These are phyloP conservation scores for Ophion ellenae DNA, from an alignment of 2,888 invertebrate species.

Conservation along the genomic window DNA sequence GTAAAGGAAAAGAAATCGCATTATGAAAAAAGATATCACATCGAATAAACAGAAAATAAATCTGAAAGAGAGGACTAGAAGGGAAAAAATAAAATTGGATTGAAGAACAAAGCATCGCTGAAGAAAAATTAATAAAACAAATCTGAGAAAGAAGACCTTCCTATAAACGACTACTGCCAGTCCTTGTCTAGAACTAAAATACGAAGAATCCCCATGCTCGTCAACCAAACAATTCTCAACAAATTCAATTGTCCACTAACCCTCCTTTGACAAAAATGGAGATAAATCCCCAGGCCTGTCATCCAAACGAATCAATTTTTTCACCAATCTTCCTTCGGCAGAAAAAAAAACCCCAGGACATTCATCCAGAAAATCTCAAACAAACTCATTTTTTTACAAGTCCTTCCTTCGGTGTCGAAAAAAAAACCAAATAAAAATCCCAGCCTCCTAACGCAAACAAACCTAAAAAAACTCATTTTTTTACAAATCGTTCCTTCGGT, in stretches of 20 bases:
- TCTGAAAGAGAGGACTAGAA: not conserved
- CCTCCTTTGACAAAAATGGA: not conserved
- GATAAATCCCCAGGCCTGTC: not conserved
- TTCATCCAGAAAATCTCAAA: not conserved
- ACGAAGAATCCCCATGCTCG: not conserved
- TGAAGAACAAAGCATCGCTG: not conserved
- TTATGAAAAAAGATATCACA: not conserved
- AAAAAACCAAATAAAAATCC: constrained; percentile 9
- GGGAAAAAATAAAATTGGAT: not conserved
- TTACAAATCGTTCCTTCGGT: not conserved
- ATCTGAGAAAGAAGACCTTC: constrained; percentile 16
- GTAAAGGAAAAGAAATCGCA: not conserved
- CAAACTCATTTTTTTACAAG: not conserved
- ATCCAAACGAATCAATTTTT: not conserved
- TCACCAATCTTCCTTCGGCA: not conserved
- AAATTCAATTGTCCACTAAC: too few relatives aligned
- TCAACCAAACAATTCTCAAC: too few relatives aligned
- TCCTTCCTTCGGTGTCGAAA: not conserved
- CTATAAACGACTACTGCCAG: constrained; percentile 44
- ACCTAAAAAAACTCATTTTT: not conserved
- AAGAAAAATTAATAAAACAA: not conserved
- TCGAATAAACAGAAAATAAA: not conserved
- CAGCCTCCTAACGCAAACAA: not conserved
- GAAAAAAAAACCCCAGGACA: not conserved
- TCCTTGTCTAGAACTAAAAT: not conserved